Percentiles rank a stretch among this genome's conserved stretches.
Conservation (phyloP, 2,113 vertebrate species). For the Equus przewalskii region DNA sequence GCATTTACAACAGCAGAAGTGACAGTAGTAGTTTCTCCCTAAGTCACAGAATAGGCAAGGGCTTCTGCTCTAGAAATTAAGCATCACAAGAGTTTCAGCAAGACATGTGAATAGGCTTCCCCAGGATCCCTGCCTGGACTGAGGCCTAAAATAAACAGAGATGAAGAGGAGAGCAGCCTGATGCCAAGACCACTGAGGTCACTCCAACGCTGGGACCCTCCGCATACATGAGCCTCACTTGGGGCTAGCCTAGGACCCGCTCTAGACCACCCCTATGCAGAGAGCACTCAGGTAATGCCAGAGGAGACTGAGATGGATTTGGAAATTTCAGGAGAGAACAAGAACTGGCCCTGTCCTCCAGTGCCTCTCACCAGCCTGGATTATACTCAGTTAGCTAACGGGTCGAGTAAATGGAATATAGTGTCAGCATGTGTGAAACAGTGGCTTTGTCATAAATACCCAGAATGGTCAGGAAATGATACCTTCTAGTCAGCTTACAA, state of each 20-base stretch:
- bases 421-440: neutral
- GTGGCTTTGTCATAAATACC: neutral
- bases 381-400: neutral
- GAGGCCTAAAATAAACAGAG: neutral
- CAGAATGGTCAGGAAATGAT: slow-evolving; percentile 10
- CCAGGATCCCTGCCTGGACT: neutral
- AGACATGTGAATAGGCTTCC: neutral
- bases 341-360: neutral
- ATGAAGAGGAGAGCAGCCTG: neutral
- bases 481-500: neutral
- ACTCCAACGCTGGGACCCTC: neutral
- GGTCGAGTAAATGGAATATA: neutral
- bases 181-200: neutral
- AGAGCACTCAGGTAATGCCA: neutral
- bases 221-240: neutral
- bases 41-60: neutral
- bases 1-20: neutral
- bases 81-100: slow-evolving; percentile 1
- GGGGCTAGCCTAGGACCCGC: neutral
- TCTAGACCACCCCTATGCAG: neutral
- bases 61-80: neutral
- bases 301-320: neutral
- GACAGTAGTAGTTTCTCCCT: neutral
- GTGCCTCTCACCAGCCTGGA: neutral
- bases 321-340: neutral